These are phyloP conservation scores for Urocyon cinereoargenteus DNA, from an alignment of 2,797 vertebrate genomes.

Conservation along the genomic window DNA sequence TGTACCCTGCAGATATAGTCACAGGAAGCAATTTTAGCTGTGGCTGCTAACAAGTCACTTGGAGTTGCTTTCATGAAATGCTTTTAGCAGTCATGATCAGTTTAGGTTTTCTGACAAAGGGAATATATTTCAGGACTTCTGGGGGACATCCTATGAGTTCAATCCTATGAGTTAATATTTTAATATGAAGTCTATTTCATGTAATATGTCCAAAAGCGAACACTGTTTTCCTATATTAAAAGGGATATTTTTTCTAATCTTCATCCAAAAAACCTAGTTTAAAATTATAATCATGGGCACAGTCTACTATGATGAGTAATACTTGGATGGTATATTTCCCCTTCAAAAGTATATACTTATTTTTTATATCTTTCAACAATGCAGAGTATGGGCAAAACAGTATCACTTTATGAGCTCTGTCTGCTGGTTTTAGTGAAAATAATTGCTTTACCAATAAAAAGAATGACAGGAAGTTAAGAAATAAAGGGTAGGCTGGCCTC, in stretches of 20 bases:
- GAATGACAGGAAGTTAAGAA: slow-evolving; percentile 71
- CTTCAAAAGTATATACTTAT: not conserved
- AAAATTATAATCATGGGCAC: not conserved
- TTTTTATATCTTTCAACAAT: slow-evolving; percentile 32
- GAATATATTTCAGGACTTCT: not conserved
- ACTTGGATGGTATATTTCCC: not conserved
- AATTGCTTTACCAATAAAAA: slow-evolving; percentile 75
- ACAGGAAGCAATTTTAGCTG: not conserved
- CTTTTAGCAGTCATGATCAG: not conserved
- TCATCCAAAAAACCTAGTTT: not conserved
- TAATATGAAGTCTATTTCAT: slow-evolving; percentile 15
- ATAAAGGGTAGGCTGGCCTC: slow-evolving; percentile 63
- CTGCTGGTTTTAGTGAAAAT: slow-evolving; percentile 67
- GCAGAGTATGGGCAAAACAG: slow-evolving; percentile 25
- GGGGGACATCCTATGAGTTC: not conserved
- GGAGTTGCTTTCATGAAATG: not conserved
- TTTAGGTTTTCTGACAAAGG: slow-evolving; percentile 10
- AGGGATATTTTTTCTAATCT: not conserved
- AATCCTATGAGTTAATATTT: slow-evolving; percentile 31
- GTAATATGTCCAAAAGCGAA: slow-evolving; percentile 41
- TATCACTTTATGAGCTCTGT: slow-evolving; percentile 70
- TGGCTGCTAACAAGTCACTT: not conserved
- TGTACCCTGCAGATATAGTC: not conserved
- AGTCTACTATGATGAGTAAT: not conserved
- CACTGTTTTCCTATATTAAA: slow-evolving; percentile 22